phyloP scores from a whole-genome alignment of 2,888 invertebrate species.

The Dicranocentrus wangi region DNA sequence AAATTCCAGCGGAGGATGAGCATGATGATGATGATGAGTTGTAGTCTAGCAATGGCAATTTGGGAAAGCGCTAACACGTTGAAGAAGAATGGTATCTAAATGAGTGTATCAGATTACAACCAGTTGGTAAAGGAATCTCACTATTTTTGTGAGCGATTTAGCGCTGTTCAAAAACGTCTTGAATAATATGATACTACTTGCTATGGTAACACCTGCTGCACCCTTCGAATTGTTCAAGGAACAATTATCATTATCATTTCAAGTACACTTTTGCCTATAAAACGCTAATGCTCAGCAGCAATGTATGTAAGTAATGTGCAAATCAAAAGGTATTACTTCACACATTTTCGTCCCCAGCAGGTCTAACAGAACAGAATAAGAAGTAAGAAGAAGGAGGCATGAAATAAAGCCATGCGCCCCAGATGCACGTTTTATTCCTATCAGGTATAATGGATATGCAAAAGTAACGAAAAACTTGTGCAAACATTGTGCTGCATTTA shows the following conservation, averaged over 20 bases:
- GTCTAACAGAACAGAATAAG: neutral
- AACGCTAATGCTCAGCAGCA: neutral
- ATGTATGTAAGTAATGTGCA: neutral
- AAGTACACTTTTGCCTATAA: constrained; percentile 5
- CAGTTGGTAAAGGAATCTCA: constrained; percentile 40
- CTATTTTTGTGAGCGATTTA: neutral
- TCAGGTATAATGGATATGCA: too few species aligned
- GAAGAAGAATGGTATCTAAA: neutral
- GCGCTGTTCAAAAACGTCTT: constrained; percentile 40
- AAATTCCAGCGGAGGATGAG: too few species aligned
- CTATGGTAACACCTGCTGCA: constrained; percentile 58
- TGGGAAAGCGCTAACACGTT: constrained; percentile 36
- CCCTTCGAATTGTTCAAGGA: constrained; percentile 45
- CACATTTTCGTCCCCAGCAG: too few species aligned
- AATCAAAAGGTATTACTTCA: too few species aligned
- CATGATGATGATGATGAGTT: too few species aligned
- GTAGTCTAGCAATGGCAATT: constrained; percentile 21
- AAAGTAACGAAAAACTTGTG: too few species aligned
- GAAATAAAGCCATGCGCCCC: too few species aligned
- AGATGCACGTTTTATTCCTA: too few species aligned
- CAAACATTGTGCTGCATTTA: too few species aligned
- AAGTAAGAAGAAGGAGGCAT: too few species aligned
- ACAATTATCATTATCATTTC: constrained; percentile 14
- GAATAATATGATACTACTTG: constrained; percentile 52
- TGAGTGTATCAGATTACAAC: constrained; percentile 54